A percentile compares a stretch with the other conserved stretches of the same genome.
Conservation (phyloP, 1,140 invertebrate genomes). For the Linepithema humile region DNA sequence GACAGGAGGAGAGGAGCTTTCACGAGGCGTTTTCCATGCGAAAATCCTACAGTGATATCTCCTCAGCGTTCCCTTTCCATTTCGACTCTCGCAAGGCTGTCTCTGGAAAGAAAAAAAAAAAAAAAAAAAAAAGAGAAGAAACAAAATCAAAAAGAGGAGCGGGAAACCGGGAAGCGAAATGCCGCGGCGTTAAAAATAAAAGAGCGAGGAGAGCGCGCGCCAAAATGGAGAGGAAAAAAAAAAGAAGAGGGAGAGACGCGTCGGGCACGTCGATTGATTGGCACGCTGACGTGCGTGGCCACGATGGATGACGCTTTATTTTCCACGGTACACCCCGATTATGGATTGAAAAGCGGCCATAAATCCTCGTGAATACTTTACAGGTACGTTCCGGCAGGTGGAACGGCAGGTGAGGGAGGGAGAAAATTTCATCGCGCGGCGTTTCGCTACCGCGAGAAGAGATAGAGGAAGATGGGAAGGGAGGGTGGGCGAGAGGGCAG, state of each 20-base stretch:
- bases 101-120: background rate
- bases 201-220: background rate
- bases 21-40: slow-evolving; percentile 46
- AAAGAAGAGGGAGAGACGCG: background rate
- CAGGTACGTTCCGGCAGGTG: slow-evolving; percentile 55
- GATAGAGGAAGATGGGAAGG: background rate
- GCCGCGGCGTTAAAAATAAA: slow-evolving; percentile 33
- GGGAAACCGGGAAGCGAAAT: slow-evolving; percentile 13
- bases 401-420: background rate
- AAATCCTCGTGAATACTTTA: slow-evolving; percentile 71
- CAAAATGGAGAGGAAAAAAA: slow-evolving; percentile 13
- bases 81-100: slow-evolving; percentile 14
- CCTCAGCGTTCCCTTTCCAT: slow-evolving; percentile 1
- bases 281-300: slow-evolving; percentile 33
- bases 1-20: slow-evolving; percentile 16
- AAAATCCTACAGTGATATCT: slow-evolving; percentile 49
- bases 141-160: slow-evolving; percentile 2
- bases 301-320: slow-evolving; percentile 54
- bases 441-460: background rate
- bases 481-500: background rate
- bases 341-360: slow-evolving; percentile 67
- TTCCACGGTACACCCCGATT: slow-evolving; percentile 57
- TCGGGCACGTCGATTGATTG: slow-evolving; percentile 43
- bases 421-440: slow-evolving; percentile 65
- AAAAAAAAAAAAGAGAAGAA: background rate